phyloP scores from a whole-genome alignment of 2,113 vertebrate species.

The Gulo gulo region DNA sequence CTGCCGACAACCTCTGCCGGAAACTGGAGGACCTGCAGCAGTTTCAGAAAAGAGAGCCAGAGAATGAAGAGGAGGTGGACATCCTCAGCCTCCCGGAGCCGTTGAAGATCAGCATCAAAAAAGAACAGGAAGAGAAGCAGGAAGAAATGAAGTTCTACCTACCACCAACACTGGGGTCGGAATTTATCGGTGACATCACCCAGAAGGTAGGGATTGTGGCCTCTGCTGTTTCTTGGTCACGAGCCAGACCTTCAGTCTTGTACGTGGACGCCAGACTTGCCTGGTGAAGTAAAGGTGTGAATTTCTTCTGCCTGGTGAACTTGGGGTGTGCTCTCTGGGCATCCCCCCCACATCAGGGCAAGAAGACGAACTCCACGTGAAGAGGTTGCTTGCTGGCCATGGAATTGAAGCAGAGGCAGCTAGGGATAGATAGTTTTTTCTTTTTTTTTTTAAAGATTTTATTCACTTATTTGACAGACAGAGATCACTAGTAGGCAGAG shows the following conservation, averaged over 20 bases:
- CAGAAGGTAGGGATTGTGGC: conserved; percentile 87
- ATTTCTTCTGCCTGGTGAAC: neutral
- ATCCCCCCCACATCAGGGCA: neutral
- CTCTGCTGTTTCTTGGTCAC: neutral
- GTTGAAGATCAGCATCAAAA: conserved; percentile 90
- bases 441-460: too few relatives aligned
- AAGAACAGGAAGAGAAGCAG: conserved; percentile 92
- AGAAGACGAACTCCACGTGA: neutral
- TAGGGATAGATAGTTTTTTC: neutral
- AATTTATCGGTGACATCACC: conserved; percentile 91
- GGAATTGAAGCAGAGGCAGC: neutral
- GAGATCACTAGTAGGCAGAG: too few relatives aligned
- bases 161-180: conserved; percentile 86
- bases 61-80: conserved; percentile 92
- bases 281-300: neutral
- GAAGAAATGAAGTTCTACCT: conserved; percentile 92
- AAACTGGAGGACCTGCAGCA: conserved; percentile 94
- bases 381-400: neutral
- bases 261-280: neutral
- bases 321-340: neutral
- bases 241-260: neutral
- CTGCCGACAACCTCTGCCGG: conserved; percentile 88
- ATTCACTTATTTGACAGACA: too few relatives aligned
- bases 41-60: conserved; percentile 93
- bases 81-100: conserved; percentile 87